phyloP scores from a whole-genome alignment of 2,888 invertebrate genomes.

The Leucophenga maculata region DNA sequence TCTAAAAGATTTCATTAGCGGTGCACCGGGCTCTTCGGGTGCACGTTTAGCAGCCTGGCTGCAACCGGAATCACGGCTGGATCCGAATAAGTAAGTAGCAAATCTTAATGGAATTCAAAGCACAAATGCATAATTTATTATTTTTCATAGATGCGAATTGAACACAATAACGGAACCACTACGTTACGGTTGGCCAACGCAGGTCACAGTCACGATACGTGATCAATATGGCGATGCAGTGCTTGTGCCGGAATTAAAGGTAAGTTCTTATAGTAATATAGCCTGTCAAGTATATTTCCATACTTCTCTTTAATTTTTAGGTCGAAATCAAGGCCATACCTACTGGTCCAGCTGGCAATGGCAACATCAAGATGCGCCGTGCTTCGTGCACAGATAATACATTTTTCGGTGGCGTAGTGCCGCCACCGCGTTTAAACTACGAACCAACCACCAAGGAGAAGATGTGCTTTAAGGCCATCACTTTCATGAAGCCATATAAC shows the following conservation, averaged over 20 bases:
- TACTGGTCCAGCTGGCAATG: slow-evolving; percentile 65
- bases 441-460: slow-evolving; percentile 90
- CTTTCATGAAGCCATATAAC: slow-evolving; percentile 93
- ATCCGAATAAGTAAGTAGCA: slow-evolving; percentile 76
- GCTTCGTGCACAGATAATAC: slow-evolving; percentile 62
- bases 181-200: slow-evolving; percentile 87
- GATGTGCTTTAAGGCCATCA: slow-evolving; percentile 94
- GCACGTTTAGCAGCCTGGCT: slow-evolving; percentile 95
- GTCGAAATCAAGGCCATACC: slow-evolving; percentile 72
- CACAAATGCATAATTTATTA: not conserved
- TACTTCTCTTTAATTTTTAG: slow-evolving; percentile 34
- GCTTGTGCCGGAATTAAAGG: slow-evolving; percentile 87
- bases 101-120: not conserved
- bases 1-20: slow-evolving; percentile 91
- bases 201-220: slow-evolving; percentile 84
- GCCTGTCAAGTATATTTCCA: not conserved
- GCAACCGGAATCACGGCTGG: slow-evolving; percentile 92
- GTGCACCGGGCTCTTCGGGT: slow-evolving; percentile 88
- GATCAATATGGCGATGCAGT: slow-evolving; percentile 95
- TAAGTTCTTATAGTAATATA: no score
- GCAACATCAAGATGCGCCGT: slow-evolving; percentile 67
- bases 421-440: slow-evolving; percentile 75
- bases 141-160: slow-evolving; percentile 82
- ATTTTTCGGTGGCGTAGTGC: slow-evolving; percentile 63
- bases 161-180: slow-evolving; percentile 81